Evolutionary conservation across 2,797 vertebrate genomes (phyloP).

Genomic region (Natrix natrix): DNA sequence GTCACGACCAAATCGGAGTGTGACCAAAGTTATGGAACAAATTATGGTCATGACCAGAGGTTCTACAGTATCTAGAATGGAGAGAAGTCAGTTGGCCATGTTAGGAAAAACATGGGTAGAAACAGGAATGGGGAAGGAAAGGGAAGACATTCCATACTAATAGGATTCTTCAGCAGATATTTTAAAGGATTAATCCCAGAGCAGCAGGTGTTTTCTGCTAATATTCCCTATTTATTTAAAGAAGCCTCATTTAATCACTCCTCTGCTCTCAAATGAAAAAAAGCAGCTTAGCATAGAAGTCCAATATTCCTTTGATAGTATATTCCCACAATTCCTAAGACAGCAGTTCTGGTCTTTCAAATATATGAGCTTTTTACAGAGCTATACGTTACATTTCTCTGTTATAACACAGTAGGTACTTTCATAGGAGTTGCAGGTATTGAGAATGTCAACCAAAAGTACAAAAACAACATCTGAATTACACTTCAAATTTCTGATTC

Average conservation of each 20-base stretch:
- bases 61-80: not conserved
- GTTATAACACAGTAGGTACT: not conserved
- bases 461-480: not conserved
- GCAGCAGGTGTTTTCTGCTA: not conserved
- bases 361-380: not conserved
- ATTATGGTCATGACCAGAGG: too few relatives aligned
- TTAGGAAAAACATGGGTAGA: not conserved
- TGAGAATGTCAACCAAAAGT: not conserved
- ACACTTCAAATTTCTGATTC: not conserved
- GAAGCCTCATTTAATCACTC: not conserved
- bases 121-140: not conserved
- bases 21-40: too few relatives aligned
- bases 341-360: not conserved
- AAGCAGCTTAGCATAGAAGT: not conserved
- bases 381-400: too few relatives aligned
- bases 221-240: not conserved
- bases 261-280: not conserved
- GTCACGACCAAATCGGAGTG: too few relatives aligned
- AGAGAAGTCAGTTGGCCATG: not conserved
- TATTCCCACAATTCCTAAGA: not conserved
- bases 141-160: not conserved
- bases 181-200: not conserved
- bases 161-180: not conserved
- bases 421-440: not conserved
- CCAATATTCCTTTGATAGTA: not conserved